These are phyloP conservation scores for Drosophila nigritarsus DNA, from an alignment of 2,888 invertebrate species.

Conservation along the genomic window DNA sequence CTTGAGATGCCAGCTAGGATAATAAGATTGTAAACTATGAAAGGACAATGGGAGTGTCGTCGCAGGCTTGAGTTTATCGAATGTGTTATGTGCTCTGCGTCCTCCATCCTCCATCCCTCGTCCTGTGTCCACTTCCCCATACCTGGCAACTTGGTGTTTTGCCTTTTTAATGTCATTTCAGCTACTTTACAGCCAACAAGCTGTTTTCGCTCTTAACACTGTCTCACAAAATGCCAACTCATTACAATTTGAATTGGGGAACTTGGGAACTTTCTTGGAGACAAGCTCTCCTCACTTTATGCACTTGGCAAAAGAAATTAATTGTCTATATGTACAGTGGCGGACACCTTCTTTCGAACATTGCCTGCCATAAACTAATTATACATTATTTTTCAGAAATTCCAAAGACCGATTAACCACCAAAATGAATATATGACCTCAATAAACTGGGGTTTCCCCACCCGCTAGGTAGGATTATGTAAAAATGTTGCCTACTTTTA, in stretches of 20 bases:
- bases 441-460: too few relatives aligned
- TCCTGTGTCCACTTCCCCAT: constrained; percentile 31
- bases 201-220: constrained; percentile 24
- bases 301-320: constrained; percentile 48
- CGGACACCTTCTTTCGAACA: too few relatives aligned
- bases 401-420: too few relatives aligned
- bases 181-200: constrained; percentile 65
- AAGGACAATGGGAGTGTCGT: constrained; percentile 37
- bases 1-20: constrained; percentile 68
- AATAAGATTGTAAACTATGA: constrained; percentile 77
- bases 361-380: too few relatives aligned
- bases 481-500: too few relatives aligned
- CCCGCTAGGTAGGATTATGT: too few relatives aligned
- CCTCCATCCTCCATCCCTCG: background rate
- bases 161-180: constrained; percentile 77
- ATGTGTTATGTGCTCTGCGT: constrained; percentile 38
- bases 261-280: constrained; percentile 50
- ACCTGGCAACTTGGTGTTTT: constrained; percentile 36
- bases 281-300: constrained; percentile 31
- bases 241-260: constrained; percentile 71
- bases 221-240: constrained; percentile 72
- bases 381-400: too few relatives aligned
- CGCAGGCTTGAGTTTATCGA: constrained; percentile 50
- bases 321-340: constrained; percentile 44
- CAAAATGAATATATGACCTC: too few relatives aligned